Evolutionary conservation across 2,888 invertebrate genomes (phyloP).

Genomic region (Belgica antarctica): DNA sequence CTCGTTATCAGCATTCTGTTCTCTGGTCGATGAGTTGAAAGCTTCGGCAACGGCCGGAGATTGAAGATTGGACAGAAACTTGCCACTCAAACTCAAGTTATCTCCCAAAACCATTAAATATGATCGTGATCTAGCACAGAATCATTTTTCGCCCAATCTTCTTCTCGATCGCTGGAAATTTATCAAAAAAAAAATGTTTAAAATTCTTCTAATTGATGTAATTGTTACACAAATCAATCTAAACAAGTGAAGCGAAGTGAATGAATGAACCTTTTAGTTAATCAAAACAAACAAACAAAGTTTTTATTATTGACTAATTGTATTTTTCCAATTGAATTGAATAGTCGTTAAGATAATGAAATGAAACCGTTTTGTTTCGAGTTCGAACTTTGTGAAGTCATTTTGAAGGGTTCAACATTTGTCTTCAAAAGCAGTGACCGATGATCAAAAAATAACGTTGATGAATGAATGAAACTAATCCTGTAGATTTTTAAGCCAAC

Average conservation of each 20-base stretch:
- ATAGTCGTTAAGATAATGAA: neutral
- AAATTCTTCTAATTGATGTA: neutral
- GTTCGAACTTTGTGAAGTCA: neutral
- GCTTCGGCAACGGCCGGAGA: neutral
- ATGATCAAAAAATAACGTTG: neutral
- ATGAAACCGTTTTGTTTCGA: neutral
- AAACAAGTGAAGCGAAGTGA: neutral
- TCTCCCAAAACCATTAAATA: too few species aligned
- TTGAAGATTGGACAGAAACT: too few species aligned
- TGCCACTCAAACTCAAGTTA: too few species aligned
- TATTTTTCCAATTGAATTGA: neutral
- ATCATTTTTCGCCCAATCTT: too few species aligned
- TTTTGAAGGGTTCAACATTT: neutral
- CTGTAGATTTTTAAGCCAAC: neutral
- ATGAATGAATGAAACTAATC: slow-evolving; percentile 15
- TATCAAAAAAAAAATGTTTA: neutral
- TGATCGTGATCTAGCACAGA: too few species aligned
- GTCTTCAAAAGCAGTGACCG: neutral
- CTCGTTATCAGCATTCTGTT: slow-evolving; percentile 11
- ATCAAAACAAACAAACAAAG: neutral
- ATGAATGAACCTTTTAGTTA: neutral
- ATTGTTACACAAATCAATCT: slow-evolving; percentile 12
- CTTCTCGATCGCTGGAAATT: too few species aligned
- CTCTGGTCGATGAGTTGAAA: neutral
- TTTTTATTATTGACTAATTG: slow-evolving; percentile 16